Conservation (phyloP, 2,888 invertebrate species). For the Osmoderma eremita region DNA sequence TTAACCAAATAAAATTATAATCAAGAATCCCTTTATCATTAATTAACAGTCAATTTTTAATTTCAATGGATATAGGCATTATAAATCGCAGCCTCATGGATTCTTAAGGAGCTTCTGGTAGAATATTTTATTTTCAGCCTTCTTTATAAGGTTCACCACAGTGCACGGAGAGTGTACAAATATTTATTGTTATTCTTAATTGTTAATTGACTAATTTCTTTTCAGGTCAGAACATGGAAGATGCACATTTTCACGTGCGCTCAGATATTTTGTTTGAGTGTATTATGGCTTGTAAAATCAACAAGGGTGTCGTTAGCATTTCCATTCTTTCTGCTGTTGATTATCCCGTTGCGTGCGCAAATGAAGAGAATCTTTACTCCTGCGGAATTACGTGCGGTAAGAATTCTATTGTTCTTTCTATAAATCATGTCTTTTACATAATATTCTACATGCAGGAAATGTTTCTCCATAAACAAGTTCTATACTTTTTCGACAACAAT, state of each 20-base stretch:
- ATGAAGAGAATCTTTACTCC: conserved; percentile 80
- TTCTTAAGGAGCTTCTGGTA: no score
- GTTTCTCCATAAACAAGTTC: no score
- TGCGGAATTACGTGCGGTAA: conserved; percentile 86
- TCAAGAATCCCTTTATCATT: no score
- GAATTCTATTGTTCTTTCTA: conserved; percentile 50
- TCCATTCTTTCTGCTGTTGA: conserved; percentile 92
- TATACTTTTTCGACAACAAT: no score
- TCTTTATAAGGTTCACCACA: no score
- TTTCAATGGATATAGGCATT: no score
- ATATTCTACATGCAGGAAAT: no score
- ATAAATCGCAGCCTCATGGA: no score
- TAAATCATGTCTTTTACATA: not conserved
- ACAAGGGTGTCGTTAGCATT: conserved; percentile 89
- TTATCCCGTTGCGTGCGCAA: conserved; percentile 87
- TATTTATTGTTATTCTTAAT: not conserved
- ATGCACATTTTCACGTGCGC: conserved; percentile 92
- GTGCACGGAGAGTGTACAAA: no score
- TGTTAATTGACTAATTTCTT: conserved; percentile 44
- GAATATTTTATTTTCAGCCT: no score
- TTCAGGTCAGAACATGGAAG: conserved; percentile 85
- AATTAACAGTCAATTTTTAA: no score
- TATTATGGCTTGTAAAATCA: conserved; percentile 91
- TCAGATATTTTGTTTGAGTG: conserved; percentile 80
- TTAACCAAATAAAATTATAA: no score